phyloP scores from a whole-genome alignment of 2,113 vertebrate genomes.

The Nibea albiflora region DNA sequence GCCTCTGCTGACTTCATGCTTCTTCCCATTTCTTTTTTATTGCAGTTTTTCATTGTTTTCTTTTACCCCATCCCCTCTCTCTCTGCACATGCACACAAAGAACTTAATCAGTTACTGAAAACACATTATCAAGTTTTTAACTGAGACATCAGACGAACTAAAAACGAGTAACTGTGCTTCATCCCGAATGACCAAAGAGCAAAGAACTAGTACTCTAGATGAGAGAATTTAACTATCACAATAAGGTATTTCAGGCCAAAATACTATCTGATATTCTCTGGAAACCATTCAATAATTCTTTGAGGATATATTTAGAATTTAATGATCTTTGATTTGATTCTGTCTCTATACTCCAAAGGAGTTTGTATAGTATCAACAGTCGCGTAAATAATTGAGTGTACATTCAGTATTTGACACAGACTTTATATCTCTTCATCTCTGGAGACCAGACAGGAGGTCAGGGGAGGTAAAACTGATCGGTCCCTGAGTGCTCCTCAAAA shows the following conservation, averaged over 20 bases:
- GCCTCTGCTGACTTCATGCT: constrained; percentile 75
- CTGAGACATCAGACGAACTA: background rate
- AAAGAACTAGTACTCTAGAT: background rate
- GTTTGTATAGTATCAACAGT: constrained; percentile 1
- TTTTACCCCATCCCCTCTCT: constrained; percentile 11
- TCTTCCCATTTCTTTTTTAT: constrained; percentile 62
- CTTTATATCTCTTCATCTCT: constrained; percentile 46
- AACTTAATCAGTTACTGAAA: constrained; percentile 56
- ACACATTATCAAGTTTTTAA: constrained; percentile 32
- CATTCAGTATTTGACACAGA: constrained; percentile 38
- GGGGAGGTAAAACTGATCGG: constrained; percentile 53
- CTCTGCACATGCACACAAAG: constrained; percentile 22
- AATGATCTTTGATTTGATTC: constrained; percentile 27
- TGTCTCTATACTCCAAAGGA: background rate
- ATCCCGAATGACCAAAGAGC: constrained; percentile 5
- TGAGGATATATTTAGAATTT: too few relatives aligned
- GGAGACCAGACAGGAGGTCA: constrained; percentile 50
- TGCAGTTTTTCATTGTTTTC: constrained; percentile 63
- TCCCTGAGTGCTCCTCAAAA: constrained; percentile 67
- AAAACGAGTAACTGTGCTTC: constrained; percentile 19
- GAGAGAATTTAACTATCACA: too few relatives aligned
- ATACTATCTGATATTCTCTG: too few relatives aligned
- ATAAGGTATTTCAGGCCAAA: too few relatives aligned
- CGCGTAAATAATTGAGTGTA: constrained; percentile 42
- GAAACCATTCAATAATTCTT: too few relatives aligned